These are phyloP conservation scores for Brachylomia viminalis DNA, from an alignment of 2,888 invertebrate genomes.

Conservation along the genomic window DNA sequence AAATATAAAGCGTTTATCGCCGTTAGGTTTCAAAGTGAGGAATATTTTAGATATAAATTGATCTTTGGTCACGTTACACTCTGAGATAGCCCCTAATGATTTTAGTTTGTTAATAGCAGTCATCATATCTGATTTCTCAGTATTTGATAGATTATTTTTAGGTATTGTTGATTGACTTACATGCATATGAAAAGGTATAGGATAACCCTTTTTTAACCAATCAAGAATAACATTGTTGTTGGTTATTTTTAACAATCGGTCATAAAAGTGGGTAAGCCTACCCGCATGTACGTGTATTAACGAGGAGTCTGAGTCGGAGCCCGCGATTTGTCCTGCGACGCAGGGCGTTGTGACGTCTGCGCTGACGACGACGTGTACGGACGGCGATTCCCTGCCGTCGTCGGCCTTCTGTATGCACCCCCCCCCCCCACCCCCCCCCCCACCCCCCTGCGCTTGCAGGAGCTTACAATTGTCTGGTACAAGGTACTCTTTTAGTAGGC, in stretches of 20 bases:
- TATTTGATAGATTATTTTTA: not conserved
- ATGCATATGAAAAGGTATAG: not conserved
- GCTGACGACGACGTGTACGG: not conserved
- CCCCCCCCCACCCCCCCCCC: not conserved
- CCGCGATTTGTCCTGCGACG: not conserved
- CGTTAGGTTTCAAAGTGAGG: too few species aligned
- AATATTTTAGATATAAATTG: not conserved
- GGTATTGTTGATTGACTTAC: not conserved
- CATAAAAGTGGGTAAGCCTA: not conserved
- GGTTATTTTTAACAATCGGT: not conserved
- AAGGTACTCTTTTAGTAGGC: too few species aligned
- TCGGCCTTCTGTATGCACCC: not conserved
- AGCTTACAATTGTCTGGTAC: conserved; percentile 2
- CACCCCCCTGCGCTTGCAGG: not conserved
- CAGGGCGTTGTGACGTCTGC: not conserved
- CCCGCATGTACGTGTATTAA: not conserved
- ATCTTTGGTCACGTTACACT: not conserved
- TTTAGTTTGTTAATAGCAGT: not conserved
- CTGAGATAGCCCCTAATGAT: conserved; percentile 1
- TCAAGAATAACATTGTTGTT: not conserved
- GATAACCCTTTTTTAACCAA: not conserved
- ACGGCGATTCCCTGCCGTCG: not conserved
- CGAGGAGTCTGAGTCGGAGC: not conserved
- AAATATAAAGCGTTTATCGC: too few species aligned
- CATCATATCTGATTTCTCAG: not conserved